phyloP scores from a whole-genome alignment of 2,797 vertebrate species.

The Lepus townsendii region DNA sequence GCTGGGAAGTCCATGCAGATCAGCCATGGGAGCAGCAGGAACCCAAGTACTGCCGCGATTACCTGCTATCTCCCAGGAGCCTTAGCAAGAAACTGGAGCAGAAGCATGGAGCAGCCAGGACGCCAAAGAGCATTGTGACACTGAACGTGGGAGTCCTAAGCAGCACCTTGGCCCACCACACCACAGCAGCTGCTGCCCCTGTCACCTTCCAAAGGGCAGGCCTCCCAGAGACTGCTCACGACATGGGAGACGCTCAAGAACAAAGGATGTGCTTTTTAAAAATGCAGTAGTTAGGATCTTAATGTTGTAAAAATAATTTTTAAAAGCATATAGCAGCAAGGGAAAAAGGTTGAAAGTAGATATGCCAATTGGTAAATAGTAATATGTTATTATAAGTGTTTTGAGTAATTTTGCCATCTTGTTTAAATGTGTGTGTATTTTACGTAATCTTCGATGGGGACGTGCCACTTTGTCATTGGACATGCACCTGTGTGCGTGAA shows the following conservation, averaged over 20 bases:
- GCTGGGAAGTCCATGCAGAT: no score
- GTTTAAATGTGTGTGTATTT: background rate
- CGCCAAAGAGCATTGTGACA: no score
- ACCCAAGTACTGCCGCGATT: no score
- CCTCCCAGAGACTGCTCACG: background rate
- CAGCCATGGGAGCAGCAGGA: no score
- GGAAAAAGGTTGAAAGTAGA: background rate
- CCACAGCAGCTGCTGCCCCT: no score
- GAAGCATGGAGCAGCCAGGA: no score
- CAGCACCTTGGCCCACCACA: no score
- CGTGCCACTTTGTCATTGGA: background rate
- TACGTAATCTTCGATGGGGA: background rate
- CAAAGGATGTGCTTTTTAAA: background rate
- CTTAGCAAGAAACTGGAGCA: no score
- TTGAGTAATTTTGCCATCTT: background rate
- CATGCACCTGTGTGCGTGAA: background rate
- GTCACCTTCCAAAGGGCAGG: background rate
- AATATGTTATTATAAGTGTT: background rate
- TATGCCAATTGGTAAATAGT: background rate
- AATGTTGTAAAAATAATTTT: background rate
- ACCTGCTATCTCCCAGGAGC: no score
- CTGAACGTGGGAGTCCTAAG: no score
- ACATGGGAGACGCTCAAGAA: background rate
- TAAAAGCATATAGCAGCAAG: background rate
- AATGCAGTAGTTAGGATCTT: slow-evolving; percentile 25